Conservation (phyloP, 2,888 invertebrate genomes). For the Tricholauxania praeusta region DNA sequence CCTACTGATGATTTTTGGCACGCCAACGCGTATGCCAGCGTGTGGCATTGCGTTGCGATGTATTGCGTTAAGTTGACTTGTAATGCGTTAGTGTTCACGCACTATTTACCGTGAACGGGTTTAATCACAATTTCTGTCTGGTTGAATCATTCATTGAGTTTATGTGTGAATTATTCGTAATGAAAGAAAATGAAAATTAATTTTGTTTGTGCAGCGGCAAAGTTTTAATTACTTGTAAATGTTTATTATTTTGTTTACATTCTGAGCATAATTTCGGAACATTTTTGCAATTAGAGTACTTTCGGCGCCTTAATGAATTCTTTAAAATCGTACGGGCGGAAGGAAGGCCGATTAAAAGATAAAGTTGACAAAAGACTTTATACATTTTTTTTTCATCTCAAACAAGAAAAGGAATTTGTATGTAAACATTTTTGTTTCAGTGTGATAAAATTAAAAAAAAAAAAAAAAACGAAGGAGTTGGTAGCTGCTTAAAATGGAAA, state of each 20-base stretch:
- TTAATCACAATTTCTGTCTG: constrained; percentile 16
- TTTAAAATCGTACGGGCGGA: too few relatives aligned
- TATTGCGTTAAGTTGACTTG: neutral
- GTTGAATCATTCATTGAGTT: constrained; percentile 7
- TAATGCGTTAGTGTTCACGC: neutral
- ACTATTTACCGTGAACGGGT: constrained; percentile 17
- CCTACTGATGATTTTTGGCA: neutral
- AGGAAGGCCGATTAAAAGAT: too few relatives aligned
- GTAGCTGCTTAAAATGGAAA: too few relatives aligned
- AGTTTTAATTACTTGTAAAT: constrained; percentile 25
- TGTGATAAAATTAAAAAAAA: too few relatives aligned
- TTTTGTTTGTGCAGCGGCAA: constrained; percentile 20
- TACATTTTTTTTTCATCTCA: too few relatives aligned
- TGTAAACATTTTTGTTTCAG: too few relatives aligned
- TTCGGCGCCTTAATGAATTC: constrained; percentile 1
- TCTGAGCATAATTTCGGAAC: neutral
- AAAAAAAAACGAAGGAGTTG: too few relatives aligned
- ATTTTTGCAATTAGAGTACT: constrained; percentile 6
- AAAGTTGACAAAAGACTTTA: too few relatives aligned
- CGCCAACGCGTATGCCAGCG: neutral
- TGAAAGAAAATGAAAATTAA: constrained; percentile 15
- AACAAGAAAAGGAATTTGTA: too few relatives aligned
- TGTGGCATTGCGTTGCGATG: neutral
- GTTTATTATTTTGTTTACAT: constrained; percentile 10
- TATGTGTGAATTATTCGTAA: neutral